A percentile compares a stretch with the other conserved stretches of the same genome.
Conservation (phyloP, 1,140 invertebrate genomes). For the Myzus persicae region DNA sequence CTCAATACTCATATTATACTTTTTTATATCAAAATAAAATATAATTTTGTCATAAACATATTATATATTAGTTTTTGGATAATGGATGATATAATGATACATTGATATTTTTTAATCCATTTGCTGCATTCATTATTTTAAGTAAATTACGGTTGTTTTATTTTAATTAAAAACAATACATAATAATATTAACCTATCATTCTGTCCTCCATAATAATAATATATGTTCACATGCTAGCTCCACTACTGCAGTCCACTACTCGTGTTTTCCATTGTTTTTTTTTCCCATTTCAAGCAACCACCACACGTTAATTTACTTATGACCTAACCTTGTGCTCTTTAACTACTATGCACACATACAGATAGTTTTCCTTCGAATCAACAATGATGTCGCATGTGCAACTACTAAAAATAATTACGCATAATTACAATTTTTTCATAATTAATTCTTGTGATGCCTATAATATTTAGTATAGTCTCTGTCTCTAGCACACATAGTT, state of each 20-base stretch:
- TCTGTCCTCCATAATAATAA: not conserved
- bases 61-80: not conserved
- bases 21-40: not conserved
- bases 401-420: not conserved
- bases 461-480: not conserved
- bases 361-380: not conserved
- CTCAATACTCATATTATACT: not conserved
- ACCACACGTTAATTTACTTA: constrained; percentile 29
- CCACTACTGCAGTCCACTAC: not conserved
- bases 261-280: constrained; percentile 30
- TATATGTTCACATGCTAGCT: not conserved
- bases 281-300: not conserved
- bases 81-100: not conserved
- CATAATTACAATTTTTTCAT: not conserved
- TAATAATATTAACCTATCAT: not conserved
- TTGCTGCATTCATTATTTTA: not conserved
- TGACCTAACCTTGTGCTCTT: constrained; percentile 38
- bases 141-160: not conserved
- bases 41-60: too few relatives aligned
- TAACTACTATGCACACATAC: not conserved
- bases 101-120: not conserved
- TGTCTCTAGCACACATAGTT: not conserved
- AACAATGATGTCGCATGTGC: not conserved
- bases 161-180: not conserved
- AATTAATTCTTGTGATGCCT: not conserved